Evolutionary conservation across 2,113 vertebrate species (phyloP), one percentile per base, ranked within the genome.

Genomic region (Aptenodytes forsteri): DNA sequence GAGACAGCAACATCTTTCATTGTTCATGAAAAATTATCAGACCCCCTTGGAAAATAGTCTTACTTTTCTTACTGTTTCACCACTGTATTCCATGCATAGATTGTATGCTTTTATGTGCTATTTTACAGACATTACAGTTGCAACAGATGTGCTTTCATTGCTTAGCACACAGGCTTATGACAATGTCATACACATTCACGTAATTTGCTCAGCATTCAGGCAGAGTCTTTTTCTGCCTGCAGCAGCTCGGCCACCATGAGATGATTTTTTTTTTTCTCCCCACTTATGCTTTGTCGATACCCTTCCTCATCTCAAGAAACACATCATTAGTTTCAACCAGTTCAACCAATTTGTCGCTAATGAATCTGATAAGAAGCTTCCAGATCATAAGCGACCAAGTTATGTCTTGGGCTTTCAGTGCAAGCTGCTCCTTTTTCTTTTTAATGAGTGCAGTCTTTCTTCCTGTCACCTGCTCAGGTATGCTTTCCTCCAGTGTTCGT

Each of bases 341-440:
- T 90, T 95, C 86, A 86, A 65, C 80, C 83, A 83, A 83, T 89
- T 92, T 78, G 55, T 81, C 5, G 0, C 66, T 94, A 92, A 77
- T 59, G 67, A 95, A 78, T 55, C 46, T 78, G 59, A 38, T 70
- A 58, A 86, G 72, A 83, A 94, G 38, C 50, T 81, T 84, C 67
- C 59, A 82, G 80, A 75, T 81, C n/a, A 8, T 47, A 84, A 62
- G 32, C 1, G 18, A 85, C 62, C 19, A 30, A 59, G 59, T 73
- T 77, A 22, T 25, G 17, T 46, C 67, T 66, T 49, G 67, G 59
- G 80, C 55, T 92, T 96, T 93, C 86, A 83, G 54, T 46, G 54
- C 40, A 72, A 66, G 86, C 67, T 66, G 55, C 29, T 94, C 2
- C 46, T 89, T 94, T 77, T 66, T 72, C 58, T 83, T 65, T 83